Base-by-base conservation (phyloP, 2,113 vertebrate species). In the Ammodytes marinus region DNA sequence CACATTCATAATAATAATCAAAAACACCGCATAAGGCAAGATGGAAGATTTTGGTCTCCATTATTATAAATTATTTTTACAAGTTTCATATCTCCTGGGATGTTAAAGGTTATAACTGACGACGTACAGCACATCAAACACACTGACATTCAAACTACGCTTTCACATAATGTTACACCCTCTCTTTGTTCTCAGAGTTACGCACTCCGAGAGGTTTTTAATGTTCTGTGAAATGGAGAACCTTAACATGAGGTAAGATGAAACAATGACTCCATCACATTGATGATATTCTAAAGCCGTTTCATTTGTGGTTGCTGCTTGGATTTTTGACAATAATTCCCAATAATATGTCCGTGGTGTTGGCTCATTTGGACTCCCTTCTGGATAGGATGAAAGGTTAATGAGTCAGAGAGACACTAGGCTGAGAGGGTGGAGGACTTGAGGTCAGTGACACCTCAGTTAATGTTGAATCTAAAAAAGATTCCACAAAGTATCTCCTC, bases 231-330 rank as follows among this genome's bases (percentile, higher is more conserved):
- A 76, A 78, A 72, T 83, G 19, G 43, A 50, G 43, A 69, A 58
- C 10, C 2, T 61, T 77, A 10, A 70, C 35, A 84, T 81, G 70
- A 82, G 27, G 46, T 85, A 77, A 77, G 59, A 85, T 87, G 54
- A 80, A 79, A 52, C 55, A 65, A n/a, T 61, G 66, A 74, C 35
- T 72, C 68, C 53, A 63, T 69, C 59, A 19, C 47, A 61, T 68
- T 9, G 0, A 57, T 69, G 54, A 47, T 6, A n/a, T 60, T 79
- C 50, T 40, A 6, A 27, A 68, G 45, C 9, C 27, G 27, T 71
- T 75, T 63, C 17, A 58, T 78, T 55, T 64, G 10, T 45, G 55
- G 74, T 54, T 0, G 10, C 49, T 46, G n/a, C 49, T 57, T 74
- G 80, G 9, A 67, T n/a, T 61, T 46, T 12, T 59, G 47, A 78